phyloP scores from a whole-genome alignment of 2,888 invertebrate genomes.

The Caenorhabditis drosophilae region DNA sequence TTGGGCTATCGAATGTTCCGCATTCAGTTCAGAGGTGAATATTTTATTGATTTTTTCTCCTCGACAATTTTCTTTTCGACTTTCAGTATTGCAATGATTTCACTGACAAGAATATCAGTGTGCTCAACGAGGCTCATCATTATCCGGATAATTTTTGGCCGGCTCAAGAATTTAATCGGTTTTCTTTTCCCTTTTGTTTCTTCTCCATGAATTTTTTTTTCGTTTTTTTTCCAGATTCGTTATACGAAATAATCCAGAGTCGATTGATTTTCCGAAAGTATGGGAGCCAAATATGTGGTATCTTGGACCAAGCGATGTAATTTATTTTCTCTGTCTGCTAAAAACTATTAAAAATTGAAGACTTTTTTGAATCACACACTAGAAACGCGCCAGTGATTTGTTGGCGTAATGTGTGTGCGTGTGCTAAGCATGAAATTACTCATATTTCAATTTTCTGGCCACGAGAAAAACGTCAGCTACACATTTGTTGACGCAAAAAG shows the following conservation, averaged over 20 bases:
- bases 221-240: constrained; percentile 29
- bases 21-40: too few species aligned
- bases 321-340: neutral
- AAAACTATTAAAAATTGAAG: neutral
- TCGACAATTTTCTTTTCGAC: too few species aligned
- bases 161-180: constrained; percentile 58
- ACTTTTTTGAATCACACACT: too few species aligned
- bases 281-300: constrained; percentile 57
- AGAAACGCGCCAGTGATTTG: too few species aligned
- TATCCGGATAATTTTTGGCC: constrained; percentile 58
- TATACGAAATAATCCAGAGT: constrained; percentile 25
- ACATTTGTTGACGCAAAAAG: too few species aligned
- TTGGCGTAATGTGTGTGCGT: too few species aligned
- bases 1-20: constrained; percentile 47
- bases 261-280: constrained; percentile 12
- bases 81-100: constrained; percentile 33
- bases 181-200: neutral
- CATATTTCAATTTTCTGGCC: too few species aligned
- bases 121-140: constrained; percentile 12
- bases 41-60: too few species aligned
- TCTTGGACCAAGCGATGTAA: constrained; percentile 33
- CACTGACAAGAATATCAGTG: constrained; percentile 25
- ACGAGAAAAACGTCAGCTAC: too few species aligned
- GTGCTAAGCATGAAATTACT: too few species aligned
- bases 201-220: neutral